Conservation (phyloP, 2,113 vertebrate genomes). For the Mormyrus lacerda region DNA sequence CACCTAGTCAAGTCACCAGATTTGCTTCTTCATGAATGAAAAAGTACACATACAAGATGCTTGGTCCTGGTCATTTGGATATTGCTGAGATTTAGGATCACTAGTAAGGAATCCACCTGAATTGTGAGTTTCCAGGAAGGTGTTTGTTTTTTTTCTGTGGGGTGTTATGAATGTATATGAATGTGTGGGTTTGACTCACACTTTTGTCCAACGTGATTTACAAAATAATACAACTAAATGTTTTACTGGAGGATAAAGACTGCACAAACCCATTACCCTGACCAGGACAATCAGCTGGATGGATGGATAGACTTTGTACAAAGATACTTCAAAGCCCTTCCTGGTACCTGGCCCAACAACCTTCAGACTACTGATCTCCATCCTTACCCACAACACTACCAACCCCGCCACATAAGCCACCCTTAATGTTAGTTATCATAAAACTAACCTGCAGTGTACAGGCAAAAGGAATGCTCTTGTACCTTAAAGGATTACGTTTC, state of each 20-base stretch:
- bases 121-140: neutral
- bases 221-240: neutral
- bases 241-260: neutral
- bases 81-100: neutral
- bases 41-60: neutral
- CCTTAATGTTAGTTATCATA: neutral
- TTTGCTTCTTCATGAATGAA: neutral
- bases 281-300: neutral
- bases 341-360: neutral
- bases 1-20: neutral
- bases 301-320: neutral
- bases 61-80: neutral
- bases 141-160: neutral
- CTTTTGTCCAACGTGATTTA: neutral
- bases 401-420: neutral
- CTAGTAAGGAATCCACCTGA: neutral
- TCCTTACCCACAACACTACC: neutral
- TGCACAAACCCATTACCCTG: neutral
- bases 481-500: neutral
- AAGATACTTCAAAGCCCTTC: neutral
- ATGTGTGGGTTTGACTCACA: neutral
- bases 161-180: neutral
- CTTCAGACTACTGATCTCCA: neutral
- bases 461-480: neutral
- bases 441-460: neutral